A percentile compares a stretch with the other conserved stretches of the same genome.
Evolutionary conservation across 2,113 vertebrate genomes (phyloP).

Genomic region (Fukomys damarensis): DNA sequence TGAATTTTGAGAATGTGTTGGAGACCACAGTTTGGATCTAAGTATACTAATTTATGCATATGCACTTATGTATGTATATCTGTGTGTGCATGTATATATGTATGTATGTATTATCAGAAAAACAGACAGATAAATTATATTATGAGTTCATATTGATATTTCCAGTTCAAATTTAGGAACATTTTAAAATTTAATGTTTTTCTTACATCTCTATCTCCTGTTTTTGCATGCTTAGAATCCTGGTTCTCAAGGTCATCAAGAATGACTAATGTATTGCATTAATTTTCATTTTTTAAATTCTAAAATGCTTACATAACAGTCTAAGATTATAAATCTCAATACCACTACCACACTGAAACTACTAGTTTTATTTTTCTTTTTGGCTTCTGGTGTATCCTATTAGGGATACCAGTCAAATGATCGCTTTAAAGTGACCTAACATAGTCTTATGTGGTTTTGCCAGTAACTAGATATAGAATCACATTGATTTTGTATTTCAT

Average conservation of each 20-base stretch:
- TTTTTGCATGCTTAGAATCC: background rate
- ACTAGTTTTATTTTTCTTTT: background rate
- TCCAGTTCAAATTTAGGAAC: background rate
- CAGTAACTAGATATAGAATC: background rate
- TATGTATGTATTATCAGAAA: background rate
- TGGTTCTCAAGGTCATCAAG: background rate
- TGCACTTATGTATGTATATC: background rate
- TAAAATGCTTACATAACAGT: background rate
- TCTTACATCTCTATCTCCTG: background rate
- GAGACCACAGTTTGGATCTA: background rate
- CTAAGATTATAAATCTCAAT: background rate
- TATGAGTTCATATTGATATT: background rate
- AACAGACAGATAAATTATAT: background rate
- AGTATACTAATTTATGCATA: background rate
- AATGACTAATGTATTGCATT: background rate
- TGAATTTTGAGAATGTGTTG: conserved; percentile 7
- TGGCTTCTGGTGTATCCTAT: background rate
- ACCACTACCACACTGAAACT: background rate
- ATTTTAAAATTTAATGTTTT: conserved; percentile 17
- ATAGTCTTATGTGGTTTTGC: background rate
- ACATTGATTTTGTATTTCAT: background rate
- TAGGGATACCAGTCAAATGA: background rate
- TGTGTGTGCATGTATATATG: background rate
- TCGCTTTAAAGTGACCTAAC: background rate
- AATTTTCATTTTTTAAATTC: background rate